Conservation (phyloP, 2,888 invertebrate species). For the Sepiola atlantica region DNA sequence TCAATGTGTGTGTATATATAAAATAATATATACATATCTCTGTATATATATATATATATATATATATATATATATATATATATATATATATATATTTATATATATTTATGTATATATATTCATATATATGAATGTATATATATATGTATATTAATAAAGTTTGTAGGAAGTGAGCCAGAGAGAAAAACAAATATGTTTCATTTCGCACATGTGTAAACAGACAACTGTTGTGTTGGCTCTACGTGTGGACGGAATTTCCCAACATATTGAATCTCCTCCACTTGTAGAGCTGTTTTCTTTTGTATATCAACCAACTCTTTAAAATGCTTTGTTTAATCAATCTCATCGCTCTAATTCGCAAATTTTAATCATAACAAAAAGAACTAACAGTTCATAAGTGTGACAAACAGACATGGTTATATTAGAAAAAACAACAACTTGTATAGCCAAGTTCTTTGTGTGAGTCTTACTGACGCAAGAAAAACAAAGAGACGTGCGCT, state of each 20-base stretch:
- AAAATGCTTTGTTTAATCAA: background rate
- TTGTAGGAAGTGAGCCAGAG: too few species aligned
- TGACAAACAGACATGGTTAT: background rate
- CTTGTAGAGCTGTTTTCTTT: background rate
- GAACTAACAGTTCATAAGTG: background rate
- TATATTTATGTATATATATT: too few species aligned
- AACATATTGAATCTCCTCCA: background rate
- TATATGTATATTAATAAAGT: too few species aligned
- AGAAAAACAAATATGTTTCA: background rate
- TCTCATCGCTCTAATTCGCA: background rate
- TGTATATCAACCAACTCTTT: background rate
- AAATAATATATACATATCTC: too few species aligned
- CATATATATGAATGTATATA: too few species aligned
- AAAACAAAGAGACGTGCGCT: background rate
- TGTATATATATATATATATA: too few species aligned
- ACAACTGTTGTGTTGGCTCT: background rate
- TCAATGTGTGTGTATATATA: too few species aligned
- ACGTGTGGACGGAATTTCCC: background rate
- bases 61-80: too few species aligned
- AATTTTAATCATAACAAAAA: background rate
- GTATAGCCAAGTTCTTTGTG: background rate
- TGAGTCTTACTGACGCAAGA: background rate
- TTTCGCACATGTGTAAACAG: background rate
- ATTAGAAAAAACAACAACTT: background rate
- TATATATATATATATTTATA: too few species aligned